These are phyloP conservation scores for Fratercula arctica DNA, from an alignment of 2,797 vertebrate species.

Conservation along the genomic window DNA sequence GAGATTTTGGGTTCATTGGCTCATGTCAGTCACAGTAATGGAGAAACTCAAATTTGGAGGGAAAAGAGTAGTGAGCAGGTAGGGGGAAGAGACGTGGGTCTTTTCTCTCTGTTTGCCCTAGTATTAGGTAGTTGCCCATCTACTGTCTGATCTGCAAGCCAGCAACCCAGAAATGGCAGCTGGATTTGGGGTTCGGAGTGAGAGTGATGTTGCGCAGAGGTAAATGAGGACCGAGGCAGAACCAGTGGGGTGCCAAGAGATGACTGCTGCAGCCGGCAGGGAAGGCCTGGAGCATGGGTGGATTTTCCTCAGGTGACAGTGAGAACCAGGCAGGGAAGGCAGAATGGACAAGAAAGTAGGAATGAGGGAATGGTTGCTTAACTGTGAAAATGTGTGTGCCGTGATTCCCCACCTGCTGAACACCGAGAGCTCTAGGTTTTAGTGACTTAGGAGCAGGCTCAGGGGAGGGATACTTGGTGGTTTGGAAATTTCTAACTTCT, in stretches of 20 bases:
- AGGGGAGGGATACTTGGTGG: background rate
- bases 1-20: background rate
- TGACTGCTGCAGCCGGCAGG: background rate
- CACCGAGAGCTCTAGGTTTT: background rate
- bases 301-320: background rate
- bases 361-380: too few species aligned
- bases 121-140: background rate
- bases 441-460: background rate
- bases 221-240: background rate
- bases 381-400: background rate
- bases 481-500: background rate
- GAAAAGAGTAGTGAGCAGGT: background rate
- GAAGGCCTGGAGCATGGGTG: background rate
- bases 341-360: background rate
- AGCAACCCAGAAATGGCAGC: background rate
- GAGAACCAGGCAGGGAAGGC: background rate
- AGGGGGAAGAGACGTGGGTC: background rate
- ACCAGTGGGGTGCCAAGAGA: background rate
- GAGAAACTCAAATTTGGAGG: background rate
- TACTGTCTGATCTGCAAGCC: background rate
- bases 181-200: background rate
- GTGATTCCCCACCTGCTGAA: background rate
- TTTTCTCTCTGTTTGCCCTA: background rate
- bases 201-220: rapidly evolving
- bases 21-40: background rate